Evolutionary conservation across 2,888 invertebrate species (phyloP).

Genomic region (Romanomermis culicivorax): DNA sequence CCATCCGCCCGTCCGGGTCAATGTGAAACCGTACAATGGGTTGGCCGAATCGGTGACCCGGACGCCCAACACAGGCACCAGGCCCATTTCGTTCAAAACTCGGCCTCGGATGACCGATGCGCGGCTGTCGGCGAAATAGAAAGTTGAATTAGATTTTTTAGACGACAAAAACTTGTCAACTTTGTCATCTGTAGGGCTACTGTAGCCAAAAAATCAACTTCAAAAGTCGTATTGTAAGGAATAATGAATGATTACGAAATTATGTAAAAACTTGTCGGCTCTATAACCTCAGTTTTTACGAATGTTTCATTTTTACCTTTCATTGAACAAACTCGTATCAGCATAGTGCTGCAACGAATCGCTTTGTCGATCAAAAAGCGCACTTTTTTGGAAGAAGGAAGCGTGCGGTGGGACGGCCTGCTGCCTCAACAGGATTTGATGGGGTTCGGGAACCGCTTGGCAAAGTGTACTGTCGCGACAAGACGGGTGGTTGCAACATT

Average conservation of each 20-base stretch:
- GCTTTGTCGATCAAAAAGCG: slow-evolving; percentile 92
- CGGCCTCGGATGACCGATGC: slow-evolving; percentile 95
- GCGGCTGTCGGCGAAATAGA: slow-evolving; percentile 79
- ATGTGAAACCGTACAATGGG: slow-evolving; percentile 78
- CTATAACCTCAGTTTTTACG: background rate
- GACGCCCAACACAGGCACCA: slow-evolving; percentile 85
- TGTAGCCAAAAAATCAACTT: slow-evolving; percentile 1
- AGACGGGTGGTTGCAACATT: slow-evolving; percentile 48
- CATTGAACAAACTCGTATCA: slow-evolving; percentile 87
- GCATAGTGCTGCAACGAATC: slow-evolving; percentile 96
- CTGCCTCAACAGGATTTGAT: slow-evolving; percentile 78
- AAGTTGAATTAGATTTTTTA: slow-evolving; percentile 13
- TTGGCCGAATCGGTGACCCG: slow-evolving; percentile 82
- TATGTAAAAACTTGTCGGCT: background rate
- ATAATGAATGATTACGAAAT: slow-evolving; percentile 2
- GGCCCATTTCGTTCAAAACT: slow-evolving; percentile 66
- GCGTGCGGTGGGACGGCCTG: slow-evolving; percentile 89
- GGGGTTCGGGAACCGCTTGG: slow-evolving; percentile 81
- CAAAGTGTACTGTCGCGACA: slow-evolving; percentile 66
- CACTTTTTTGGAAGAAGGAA: slow-evolving; percentile 73
- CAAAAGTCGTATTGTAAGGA: slow-evolving; percentile 5
- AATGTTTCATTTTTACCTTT: slow-evolving; percentile 71
- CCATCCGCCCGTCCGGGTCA: slow-evolving; percentile 38
- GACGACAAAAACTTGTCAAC: no score
- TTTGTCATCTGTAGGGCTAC: no score